Conservation (phyloP, 1,140 invertebrate genomes). For the Euwallacea similis region DNA sequence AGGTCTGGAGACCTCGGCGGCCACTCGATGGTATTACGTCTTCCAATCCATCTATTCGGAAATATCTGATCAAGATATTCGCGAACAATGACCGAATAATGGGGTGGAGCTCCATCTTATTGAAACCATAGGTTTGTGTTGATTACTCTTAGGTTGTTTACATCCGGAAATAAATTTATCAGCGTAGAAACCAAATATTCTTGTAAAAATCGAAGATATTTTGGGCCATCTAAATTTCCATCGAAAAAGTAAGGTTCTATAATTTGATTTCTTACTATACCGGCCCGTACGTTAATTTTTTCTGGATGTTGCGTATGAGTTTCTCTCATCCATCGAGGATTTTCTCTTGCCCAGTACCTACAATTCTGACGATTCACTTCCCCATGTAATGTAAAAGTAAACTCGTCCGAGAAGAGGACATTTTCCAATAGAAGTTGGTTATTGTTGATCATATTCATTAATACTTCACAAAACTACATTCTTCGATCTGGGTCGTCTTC, state of each 20-base stretch:
- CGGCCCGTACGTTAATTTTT: not conserved
- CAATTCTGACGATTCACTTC: too few species aligned
- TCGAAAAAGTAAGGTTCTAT: not conserved
- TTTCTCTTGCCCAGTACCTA: not conserved
- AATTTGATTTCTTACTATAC: not conserved
- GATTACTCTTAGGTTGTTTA: not conserved
- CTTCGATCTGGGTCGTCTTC: conserved; percentile 24
- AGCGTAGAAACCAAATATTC: not conserved
- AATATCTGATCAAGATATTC: not conserved
- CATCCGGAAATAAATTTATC: not conserved
- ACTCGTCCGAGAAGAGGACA: not conserved
- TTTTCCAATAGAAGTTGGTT: not conserved
- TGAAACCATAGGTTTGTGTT: not conserved
- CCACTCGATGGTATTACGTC: too few species aligned
- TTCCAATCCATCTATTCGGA: too few species aligned
- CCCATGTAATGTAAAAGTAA: not conserved
- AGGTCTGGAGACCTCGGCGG: too few species aligned
- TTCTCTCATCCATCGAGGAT: not conserved
- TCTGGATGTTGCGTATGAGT: not conserved
- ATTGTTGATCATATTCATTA: conserved; percentile 11
- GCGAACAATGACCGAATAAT: too few species aligned
- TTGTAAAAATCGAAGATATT: too few species aligned
- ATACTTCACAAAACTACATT: conserved; percentile 23
- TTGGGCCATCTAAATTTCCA: too few species aligned
- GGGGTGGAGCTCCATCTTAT: not conserved